A percentile compares a stretch with the other conserved stretches of the same genome.
These are phyloP conservation scores for Nasonia vitripennis DNA, from an alignment of 1,140 invertebrate genomes.

Conservation along the genomic window DNA sequence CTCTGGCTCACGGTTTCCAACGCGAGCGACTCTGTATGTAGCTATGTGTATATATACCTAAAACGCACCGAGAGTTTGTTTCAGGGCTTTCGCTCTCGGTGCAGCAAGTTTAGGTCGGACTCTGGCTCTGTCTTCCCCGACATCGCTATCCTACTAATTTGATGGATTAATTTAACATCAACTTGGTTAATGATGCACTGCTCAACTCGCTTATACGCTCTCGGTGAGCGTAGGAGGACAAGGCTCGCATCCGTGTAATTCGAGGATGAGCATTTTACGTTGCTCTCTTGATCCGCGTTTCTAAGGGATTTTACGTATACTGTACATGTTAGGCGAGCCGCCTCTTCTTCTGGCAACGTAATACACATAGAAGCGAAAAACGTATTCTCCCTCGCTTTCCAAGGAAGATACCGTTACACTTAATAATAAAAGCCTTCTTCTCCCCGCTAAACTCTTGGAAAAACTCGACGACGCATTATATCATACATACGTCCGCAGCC, in stretches of 20 bases:
- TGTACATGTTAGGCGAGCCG: too few species aligned
- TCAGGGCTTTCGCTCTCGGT: constrained; percentile 47
- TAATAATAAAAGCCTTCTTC: neutral
- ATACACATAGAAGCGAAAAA: too few species aligned
- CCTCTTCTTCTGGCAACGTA: too few species aligned
- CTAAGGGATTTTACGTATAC: neutral
- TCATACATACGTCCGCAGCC: neutral
- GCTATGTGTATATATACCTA: neutral
- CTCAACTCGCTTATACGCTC: neutral
- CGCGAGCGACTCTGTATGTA: neutral
- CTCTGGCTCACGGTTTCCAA: neutral
- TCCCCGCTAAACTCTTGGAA: neutral
- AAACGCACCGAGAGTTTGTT: constrained; percentile 15
- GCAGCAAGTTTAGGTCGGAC: constrained; percentile 14
- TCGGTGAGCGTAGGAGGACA: too few species aligned
- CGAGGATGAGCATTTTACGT: neutral
- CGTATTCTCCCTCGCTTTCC: too few species aligned
- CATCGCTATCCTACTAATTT: constrained; percentile 40
- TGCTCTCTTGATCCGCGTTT: neutral
- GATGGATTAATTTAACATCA: constrained; percentile 45
- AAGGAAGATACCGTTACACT: neutral
- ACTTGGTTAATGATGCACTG: constrained; percentile 30
- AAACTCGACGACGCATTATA: neutral
- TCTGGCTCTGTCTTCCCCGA: neutral
- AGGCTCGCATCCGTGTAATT: neutral